phyloP scores from a whole-genome alignment of 2,113 vertebrate genomes.

The Muntiacus muntjak region DNA sequence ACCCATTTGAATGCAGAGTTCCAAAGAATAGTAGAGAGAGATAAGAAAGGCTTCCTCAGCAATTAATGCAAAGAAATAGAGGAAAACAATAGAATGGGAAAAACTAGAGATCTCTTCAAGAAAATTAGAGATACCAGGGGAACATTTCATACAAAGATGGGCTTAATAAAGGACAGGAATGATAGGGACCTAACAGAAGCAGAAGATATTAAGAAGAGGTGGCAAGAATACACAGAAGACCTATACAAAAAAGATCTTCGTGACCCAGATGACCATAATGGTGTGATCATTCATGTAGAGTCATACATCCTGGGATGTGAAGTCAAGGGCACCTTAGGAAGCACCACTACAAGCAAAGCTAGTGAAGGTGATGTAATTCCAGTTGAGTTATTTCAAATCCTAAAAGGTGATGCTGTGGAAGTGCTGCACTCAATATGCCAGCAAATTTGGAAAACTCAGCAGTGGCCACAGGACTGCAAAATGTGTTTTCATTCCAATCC shows the following conservation, averaged over 20 bases:
- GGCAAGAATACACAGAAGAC: not conserved
- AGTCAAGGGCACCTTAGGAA: not conserved
- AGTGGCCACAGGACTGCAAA: not conserved
- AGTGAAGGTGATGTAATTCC: not conserved
- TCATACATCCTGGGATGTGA: not conserved
- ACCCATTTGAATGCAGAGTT: not conserved
- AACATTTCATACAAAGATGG: not conserved
- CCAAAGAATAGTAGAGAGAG: not conserved
- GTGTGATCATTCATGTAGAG: not conserved
- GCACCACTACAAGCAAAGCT: not conserved
- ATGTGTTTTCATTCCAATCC: not conserved
- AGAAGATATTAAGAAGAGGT: not conserved
- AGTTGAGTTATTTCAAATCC: not conserved
- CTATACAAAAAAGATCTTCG: not conserved
- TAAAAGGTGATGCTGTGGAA: not conserved
- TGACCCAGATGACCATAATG: not conserved
- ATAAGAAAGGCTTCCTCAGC: not conserved
- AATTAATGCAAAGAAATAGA: not conserved
- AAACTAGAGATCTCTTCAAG: not conserved
- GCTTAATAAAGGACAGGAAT: not conserved
- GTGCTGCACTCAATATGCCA: not conserved
- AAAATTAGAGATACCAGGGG: not conserved
- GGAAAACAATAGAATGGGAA: not conserved
- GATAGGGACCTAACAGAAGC: not conserved
- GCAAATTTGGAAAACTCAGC: not conserved